Percentiles rank a stretch among this genome's conserved stretches.
Conservation (phyloP, 2,113 vertebrate genomes). For the Notiomystis cincta region DNA sequence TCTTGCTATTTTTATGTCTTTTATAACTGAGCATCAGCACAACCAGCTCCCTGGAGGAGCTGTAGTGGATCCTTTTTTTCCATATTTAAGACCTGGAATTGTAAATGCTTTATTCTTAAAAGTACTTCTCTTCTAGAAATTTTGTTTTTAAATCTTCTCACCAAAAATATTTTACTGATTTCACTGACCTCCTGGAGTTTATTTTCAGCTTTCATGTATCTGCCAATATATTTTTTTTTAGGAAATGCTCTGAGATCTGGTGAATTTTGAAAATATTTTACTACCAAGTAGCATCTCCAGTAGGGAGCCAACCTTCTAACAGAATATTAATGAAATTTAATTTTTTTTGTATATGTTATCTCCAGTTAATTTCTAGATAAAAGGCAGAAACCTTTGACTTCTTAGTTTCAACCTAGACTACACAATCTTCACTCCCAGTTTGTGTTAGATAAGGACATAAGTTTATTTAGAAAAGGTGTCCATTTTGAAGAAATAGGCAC, state of each 20-base stretch:
- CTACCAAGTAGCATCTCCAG: background rate
- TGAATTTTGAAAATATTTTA: background rate
- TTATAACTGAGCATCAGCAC: background rate
- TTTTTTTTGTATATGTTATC: background rate
- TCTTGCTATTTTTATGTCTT: background rate
- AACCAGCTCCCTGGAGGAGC: background rate
- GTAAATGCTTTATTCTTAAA: background rate
- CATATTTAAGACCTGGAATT: background rate
- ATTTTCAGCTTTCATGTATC: background rate
- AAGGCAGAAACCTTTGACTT: background rate
- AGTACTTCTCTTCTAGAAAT: background rate
- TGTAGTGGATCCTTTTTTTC: background rate
- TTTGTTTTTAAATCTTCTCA: background rate
- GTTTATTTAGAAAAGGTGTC: background rate
- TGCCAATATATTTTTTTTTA: background rate
- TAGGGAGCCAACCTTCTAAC: background rate
- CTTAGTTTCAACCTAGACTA: background rate
- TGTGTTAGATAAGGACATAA: background rate
- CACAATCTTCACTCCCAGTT: background rate
- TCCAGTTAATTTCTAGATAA: background rate
- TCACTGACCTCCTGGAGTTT: background rate
- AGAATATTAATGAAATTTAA: background rate
- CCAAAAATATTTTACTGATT: background rate
- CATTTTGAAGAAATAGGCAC: background rate
- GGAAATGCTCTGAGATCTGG: background rate